Conservation (phyloP, 64 coral and sea anemone species). For the Porites australiensis region DNA sequence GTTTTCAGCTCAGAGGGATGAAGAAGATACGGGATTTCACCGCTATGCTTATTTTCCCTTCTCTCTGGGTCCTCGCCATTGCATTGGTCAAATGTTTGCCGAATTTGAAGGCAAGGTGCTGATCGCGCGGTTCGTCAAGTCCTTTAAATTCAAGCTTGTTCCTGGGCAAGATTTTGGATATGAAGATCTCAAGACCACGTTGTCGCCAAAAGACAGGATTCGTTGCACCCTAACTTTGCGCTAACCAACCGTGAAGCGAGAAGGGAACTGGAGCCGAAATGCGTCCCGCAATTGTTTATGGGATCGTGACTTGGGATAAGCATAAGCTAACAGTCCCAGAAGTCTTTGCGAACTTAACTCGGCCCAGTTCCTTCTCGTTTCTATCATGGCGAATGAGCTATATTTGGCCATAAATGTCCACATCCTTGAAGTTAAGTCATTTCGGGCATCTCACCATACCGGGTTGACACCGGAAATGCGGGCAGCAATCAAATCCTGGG, state of each 20-base stretch:
- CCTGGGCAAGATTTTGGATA: slow-evolving; percentile 24
- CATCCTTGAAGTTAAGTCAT: too few species aligned
- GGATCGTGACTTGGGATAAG: too few species aligned
- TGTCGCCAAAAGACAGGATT: slow-evolving; percentile 15
- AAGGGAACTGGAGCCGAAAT: too few species aligned
- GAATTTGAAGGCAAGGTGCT: slow-evolving; percentile 30
- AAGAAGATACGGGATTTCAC: neutral
- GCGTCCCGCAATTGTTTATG: too few species aligned
- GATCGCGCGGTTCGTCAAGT: slow-evolving; percentile 26
- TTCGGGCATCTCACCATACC: too few species aligned
- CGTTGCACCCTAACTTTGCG: slow-evolving; percentile 38
- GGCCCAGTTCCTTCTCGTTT: too few species aligned
- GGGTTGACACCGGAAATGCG: too few species aligned
- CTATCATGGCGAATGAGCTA: too few species aligned
- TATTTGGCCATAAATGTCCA: too few species aligned
- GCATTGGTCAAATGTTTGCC: slow-evolving; percentile 36
- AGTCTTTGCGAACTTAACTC: too few species aligned
- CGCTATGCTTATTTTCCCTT: slow-evolving; percentile 33
- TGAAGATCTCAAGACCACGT: slow-evolving; percentile 14
- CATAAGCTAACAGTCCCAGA: too few species aligned
- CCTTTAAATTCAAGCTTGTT: slow-evolving; percentile 22
- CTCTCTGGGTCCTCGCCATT: slow-evolving; percentile 28
- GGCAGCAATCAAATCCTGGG: too few species aligned
- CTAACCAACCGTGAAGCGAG: neutral
- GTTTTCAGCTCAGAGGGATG: neutral